Base-by-base conservation (phyloP, 2,888 invertebrate species). In the Hyalella azteca region DNA sequence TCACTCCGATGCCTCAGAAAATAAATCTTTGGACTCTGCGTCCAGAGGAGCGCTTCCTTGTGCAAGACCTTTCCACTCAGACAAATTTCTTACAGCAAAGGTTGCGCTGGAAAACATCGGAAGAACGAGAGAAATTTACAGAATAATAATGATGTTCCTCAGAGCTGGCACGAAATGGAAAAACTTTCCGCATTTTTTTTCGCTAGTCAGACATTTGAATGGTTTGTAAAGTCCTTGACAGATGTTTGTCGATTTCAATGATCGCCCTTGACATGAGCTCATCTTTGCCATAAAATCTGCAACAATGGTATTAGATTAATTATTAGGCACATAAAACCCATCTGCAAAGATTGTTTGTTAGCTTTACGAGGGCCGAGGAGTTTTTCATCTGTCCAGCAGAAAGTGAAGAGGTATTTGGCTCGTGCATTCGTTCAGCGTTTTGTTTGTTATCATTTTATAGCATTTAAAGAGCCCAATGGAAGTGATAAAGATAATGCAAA, bases 381-480 rank as follows among this genome's bases (percentile, higher is more conserved):
- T 54, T 22, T 54, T 49, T 54, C 29, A 9, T 26, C 1, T 54
- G 54, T 26, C 26, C 54, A 22, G 11, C 15, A 26, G 54, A 26
- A 54, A 54, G 26, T 54, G 54, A 29, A 22, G 13, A 29, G 29
- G 26, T 29, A 54, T 54, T 54, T 54, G 29, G 22, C 54, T 26
- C 29, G 54, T 7, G 19, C 54, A 54, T 54, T 54, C 29, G 54
- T 26, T 22, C 54, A 13, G 54, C 36, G 66, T 36, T 32, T 66
- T 66, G 39, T 36, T 66, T 66, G 36, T 36, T 36, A 36, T 36
- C 66, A 19, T 66, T 66, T 66, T 66, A 36, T 66, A 36, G 66
- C 36, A 36, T 15, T 36, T 19, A 15, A 36, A 36, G 36, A 66
- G 66, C 39, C 36, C 36, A 22, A 36, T 66, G 66, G 7, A 5